Percentiles rank a stretch among this genome's conserved stretches.
Conservation (phyloP, 2,797 vertebrate genomes). For the Prunella strophiata region DNA sequence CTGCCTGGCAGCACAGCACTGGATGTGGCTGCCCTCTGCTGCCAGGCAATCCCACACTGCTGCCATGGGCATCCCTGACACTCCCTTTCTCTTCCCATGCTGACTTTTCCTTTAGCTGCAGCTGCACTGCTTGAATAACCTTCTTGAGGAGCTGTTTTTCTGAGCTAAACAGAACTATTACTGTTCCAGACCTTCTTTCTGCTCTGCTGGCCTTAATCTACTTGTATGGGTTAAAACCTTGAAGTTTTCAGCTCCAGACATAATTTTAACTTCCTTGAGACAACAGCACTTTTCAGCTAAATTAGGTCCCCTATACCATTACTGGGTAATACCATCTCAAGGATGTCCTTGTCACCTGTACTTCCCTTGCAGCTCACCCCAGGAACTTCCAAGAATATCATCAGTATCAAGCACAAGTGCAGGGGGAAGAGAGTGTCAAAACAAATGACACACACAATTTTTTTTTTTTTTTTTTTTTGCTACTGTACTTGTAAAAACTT, state of each 20-base stretch:
- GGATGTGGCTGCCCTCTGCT: constrained; percentile 66
- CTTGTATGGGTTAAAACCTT: neutral
- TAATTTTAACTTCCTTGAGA: neutral
- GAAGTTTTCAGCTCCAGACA: neutral
- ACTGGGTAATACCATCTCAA: neutral
- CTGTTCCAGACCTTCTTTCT: neutral
- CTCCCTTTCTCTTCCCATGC: neutral
- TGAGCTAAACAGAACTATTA: neutral
- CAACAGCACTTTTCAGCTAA: neutral
- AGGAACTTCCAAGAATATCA: neutral
- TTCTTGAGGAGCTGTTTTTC: neutral
- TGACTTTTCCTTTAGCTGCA: neutral
- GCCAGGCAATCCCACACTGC: neutral
- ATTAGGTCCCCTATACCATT: neutral
- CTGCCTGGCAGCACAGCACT: accelerated
- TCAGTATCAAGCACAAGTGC: neutral
- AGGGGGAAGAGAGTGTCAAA: neutral
- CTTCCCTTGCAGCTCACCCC: neutral
- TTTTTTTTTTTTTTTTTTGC: neutral
- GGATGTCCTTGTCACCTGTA: neutral
- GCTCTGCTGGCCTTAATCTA: neutral
- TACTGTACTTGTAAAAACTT: neutral
- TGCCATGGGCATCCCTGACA: neutral
- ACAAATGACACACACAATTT: neutral
- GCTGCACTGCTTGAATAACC: neutral